Percentiles rank a stretch among this genome's conserved stretches.
phyloP scores from a whole-genome alignment of 2,888 invertebrate genomes.

The Lithosia quadra region DNA sequence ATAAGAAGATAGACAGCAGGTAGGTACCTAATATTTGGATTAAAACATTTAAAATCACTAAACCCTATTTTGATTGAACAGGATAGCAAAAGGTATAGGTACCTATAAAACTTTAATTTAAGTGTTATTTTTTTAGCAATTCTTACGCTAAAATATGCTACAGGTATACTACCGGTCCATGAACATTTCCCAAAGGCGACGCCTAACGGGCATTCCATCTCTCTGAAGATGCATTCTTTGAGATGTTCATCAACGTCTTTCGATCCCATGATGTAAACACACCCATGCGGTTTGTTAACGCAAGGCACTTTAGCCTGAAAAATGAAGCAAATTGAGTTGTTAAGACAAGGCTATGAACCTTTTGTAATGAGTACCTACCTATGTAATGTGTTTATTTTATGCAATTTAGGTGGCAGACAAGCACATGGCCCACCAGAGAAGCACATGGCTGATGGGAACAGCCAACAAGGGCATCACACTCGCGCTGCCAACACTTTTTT shows the following conservation, averaged over 20 bases:
- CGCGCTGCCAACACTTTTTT: no score
- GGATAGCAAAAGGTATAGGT: neutral
- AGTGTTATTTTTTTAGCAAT: no score
- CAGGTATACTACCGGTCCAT: slow-evolving; percentile 69
- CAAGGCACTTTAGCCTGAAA: slow-evolving; percentile 71
- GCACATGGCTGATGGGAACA: no score
- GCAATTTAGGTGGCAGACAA: no score
- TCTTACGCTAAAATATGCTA: neutral
- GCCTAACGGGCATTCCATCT: slow-evolving; percentile 76
- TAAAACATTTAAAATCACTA: neutral
- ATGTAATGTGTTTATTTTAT: no score
- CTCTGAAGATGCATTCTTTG: slow-evolving; percentile 78
- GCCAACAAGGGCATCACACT: no score
- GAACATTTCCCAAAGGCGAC: slow-evolving; percentile 77
- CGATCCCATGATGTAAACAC: slow-evolving; percentile 66
- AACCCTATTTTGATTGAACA: neutral
- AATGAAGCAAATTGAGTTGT: neutral
- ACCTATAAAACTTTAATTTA: no score
- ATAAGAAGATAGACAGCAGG: neutral
- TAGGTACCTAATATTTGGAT: neutral
- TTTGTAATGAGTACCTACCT: no score
- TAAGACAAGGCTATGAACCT: no score
- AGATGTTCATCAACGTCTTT: slow-evolving; percentile 69
- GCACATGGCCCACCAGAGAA: no score
- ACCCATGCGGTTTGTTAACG: slow-evolving; percentile 71